Base-by-base conservation (phyloP, 2,797 vertebrate genomes). In the Cygnus olor region DNA sequence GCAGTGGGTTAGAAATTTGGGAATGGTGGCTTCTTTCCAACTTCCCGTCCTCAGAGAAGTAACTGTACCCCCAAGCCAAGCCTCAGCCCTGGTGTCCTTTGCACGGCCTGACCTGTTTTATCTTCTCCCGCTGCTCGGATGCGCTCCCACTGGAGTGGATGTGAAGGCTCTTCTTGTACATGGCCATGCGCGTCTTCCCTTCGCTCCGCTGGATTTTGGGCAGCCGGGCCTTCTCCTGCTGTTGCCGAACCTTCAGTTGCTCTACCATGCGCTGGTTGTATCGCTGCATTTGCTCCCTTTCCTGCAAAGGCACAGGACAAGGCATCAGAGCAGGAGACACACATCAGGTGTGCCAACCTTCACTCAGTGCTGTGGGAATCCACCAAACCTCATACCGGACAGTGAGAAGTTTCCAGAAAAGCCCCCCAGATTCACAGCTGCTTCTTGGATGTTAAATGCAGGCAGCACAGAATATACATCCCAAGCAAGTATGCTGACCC, bases 131-230 rank as follows among this genome's bases (percentile, higher is more conserved):
- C 96, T 99, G 99, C 95, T 99, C 99, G 0, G 99, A 84, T 1
- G 98, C 82, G 0, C 97, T 99, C 74, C 99, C 98, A 0, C 95
- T 97, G 4, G 98, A 98, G 76, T 98, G 98, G 97, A 99, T 99
- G 96, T 99, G 99, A 58, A 99, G 98, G 97, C 99, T 99, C 97
- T 99, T 99, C 98, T 99, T 99, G 96, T 99, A 99, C 98, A 99
- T 99, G 96, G 98, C 98, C 99, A 99, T 98, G 74, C 99, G 99
- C 0, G 99, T 99, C 97, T 99, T 99, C 47, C 98, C 99, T 88
- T 99, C 99, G 0, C 98, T 97, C 51, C 99, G 98, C 98, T 99
- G 99, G 95, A 99, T 99, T 98, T 99, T 99, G 21, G 99, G 99
- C 79, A 99, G 95, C 18, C 99, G 98, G 24, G 87, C 98, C 97